phyloP scores from a whole-genome alignment of 2,797 vertebrate species.

The Intellagama lesueurii region DNA sequence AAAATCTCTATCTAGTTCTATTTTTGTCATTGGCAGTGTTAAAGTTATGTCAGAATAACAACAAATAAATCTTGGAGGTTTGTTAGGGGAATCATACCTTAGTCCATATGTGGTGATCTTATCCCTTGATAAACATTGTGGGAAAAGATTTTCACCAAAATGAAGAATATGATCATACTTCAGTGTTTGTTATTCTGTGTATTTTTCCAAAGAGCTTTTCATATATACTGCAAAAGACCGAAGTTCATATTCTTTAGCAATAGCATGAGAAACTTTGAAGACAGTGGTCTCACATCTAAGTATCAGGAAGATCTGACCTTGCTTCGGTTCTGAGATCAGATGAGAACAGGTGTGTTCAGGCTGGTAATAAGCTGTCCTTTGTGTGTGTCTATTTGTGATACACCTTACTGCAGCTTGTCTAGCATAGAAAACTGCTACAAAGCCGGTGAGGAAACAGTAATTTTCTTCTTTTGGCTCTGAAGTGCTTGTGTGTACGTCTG shows the following conservation, averaged over 20 bases:
- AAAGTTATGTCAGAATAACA: not conserved
- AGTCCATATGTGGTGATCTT: not conserved
- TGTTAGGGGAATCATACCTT: not conserved
- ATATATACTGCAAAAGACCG: not conserved
- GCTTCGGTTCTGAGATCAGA: not conserved
- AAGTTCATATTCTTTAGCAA: not conserved
- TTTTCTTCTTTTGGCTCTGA: constrained; percentile 44
- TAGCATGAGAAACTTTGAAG: not conserved
- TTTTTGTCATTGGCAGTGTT: no score
- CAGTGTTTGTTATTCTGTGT: no score
- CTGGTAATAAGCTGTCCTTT: not conserved
- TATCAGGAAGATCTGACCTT: not conserved
- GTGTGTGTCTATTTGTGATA: not conserved
- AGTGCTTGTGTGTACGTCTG: constrained; percentile 11
- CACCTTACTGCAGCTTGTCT: not conserved
- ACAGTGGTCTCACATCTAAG: not conserved
- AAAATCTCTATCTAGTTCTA: no score
- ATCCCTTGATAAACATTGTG: no score
- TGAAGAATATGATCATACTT: no score
- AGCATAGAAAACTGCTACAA: constrained; percentile 39
- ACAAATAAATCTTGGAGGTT: not conserved
- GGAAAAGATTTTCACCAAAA: no score
- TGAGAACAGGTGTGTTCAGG: not conserved
- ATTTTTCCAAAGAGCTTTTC: not conserved
- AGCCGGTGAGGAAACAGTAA: constrained; percentile 35